These are phyloP conservation scores for Syngnathus rostellatus DNA, from an alignment of 2,797 vertebrate species.

Conservation along the genomic window DNA sequence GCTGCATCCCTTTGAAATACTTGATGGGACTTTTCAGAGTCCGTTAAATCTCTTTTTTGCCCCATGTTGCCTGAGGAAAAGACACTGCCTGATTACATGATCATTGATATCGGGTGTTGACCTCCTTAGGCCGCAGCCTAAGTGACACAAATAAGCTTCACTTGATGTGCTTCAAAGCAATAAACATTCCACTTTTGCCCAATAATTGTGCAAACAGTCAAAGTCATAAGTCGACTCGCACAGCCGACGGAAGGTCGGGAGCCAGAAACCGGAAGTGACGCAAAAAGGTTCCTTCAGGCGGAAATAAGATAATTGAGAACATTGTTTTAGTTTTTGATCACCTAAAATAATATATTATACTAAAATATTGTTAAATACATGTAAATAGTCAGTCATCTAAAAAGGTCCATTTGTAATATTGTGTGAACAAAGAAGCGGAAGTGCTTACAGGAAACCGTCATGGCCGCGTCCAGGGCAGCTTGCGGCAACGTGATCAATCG, in stretches of 20 bases:
- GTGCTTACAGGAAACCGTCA: constrained; percentile 21
- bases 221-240: constrained; percentile 25
- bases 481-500: constrained; percentile 54
- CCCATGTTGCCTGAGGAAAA: no score
- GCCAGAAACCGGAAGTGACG: constrained; percentile 46
- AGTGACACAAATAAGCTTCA: no score
- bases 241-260: constrained; percentile 27
- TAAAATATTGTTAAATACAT: background rate
- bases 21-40: no score
- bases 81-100: no score
- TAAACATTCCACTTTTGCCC: no score
- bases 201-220: no score
- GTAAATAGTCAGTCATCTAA: background rate
- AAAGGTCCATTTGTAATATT: background rate
- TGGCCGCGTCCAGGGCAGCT: constrained; percentile 46
- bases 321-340: background rate
- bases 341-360: background rate
- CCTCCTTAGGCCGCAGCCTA: no score
- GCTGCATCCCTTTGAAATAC: no score
- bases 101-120: no score
- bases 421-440: constrained; percentile 33
- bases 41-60: no score
- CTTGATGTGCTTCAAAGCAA: no score
- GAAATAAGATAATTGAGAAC: background rate
- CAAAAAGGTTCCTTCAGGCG: background rate